phyloP scores from a whole-genome alignment of 2,888 invertebrate species.

The Brachycybe producta region DNA sequence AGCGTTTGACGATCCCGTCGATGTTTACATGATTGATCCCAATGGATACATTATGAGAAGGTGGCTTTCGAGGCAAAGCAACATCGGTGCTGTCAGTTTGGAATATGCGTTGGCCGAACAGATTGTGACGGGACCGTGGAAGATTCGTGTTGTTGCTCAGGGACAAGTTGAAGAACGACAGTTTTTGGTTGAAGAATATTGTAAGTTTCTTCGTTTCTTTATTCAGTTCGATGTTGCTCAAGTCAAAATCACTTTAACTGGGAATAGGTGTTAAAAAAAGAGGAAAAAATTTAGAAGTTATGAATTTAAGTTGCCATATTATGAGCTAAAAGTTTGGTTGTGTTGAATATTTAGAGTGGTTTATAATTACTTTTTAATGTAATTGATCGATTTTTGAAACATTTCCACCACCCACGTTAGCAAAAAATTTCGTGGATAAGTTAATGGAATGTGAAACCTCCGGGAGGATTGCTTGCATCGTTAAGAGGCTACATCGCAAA shows the following conservation, averaged over 20 bases:
- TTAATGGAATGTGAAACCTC: too few species aligned
- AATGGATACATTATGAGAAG: slow-evolving; percentile 72
- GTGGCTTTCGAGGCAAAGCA: slow-evolving; percentile 74
- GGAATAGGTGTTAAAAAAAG: background rate
- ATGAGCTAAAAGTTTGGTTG: background rate
- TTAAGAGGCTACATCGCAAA: too few species aligned
- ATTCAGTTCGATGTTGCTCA: background rate
- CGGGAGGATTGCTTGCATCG: too few species aligned
- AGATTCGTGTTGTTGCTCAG: slow-evolving; percentile 71
- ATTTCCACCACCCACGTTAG: too few species aligned
- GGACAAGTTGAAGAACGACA: slow-evolving; percentile 73
- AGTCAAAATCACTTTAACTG: background rate
- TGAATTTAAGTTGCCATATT: too few species aligned
- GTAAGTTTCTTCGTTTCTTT: slow-evolving; percentile 29
- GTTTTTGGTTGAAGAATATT: slow-evolving; percentile 86
- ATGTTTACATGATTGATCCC: slow-evolving; percentile 84
- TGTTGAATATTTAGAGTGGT: too few species aligned
- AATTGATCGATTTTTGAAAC: too few species aligned
- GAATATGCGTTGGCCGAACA: slow-evolving; percentile 82
- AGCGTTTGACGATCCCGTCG: slow-evolving; percentile 78
- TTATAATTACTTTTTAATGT: too few species aligned
- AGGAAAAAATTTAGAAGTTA: too few species aligned
- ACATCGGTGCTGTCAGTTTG: slow-evolving; percentile 63
- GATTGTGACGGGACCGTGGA: slow-evolving; percentile 85
- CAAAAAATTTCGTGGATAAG: too few species aligned